Conservation (phyloP, 2,888 invertebrate genomes). For the Harpalus rubripes region DNA sequence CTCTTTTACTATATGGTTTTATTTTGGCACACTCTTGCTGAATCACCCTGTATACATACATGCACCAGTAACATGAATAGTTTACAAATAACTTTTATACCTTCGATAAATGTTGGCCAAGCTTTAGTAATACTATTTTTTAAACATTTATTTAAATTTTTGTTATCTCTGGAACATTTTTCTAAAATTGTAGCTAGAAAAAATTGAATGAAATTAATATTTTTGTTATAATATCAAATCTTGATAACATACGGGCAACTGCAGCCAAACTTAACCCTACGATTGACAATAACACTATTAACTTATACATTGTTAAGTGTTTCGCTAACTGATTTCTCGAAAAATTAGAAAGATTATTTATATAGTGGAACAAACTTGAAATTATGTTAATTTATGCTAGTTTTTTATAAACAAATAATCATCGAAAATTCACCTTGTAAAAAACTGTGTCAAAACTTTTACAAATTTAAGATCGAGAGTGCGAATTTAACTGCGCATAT, state of each 20-base stretch:
- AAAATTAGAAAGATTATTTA: background rate
- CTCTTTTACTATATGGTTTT: no score
- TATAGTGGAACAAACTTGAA: background rate
- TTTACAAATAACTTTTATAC: background rate
- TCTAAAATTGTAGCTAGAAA: background rate
- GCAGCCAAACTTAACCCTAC: background rate
- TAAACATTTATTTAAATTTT: slow-evolving; percentile 4
- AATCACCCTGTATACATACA: no score
- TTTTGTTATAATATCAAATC: background rate
- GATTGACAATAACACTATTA: background rate
- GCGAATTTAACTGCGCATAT: no score
- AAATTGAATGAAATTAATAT: background rate
- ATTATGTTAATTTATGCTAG: background rate
- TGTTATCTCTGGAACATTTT: background rate
- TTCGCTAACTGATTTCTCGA: background rate
- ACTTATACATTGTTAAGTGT: background rate
- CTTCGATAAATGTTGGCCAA: background rate
- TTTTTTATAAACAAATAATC: no score
- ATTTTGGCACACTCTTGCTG: no score
- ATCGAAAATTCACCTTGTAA: no score
- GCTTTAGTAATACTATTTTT: background rate
- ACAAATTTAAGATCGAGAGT: no score
- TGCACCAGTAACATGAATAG: no score
- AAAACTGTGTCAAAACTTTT: no score
- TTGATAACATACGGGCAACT: background rate